These are phyloP conservation scores for Alectoris magna DNA, from an alignment of 2,797 vertebrate species.

Conservation along the genomic window DNA sequence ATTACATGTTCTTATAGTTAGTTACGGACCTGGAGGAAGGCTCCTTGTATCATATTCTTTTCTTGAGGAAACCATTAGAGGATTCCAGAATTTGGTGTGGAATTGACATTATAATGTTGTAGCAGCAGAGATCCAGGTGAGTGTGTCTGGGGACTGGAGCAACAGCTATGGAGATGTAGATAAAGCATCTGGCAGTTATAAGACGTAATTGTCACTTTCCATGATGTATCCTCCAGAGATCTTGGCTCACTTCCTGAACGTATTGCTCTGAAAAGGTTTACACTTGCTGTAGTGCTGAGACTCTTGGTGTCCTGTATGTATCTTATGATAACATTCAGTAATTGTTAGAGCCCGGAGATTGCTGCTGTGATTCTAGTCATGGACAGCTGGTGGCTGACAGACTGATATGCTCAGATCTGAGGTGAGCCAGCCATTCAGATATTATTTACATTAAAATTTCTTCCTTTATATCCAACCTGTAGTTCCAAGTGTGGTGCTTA, in stretches of 20 bases:
- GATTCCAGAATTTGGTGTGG: neutral
- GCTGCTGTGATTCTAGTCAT: neutral
- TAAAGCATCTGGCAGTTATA: neutral
- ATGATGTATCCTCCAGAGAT: neutral
- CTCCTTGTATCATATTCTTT: neutral
- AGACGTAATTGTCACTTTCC: neutral
- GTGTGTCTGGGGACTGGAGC: neutral
- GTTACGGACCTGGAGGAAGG: neutral
- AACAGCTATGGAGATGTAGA: neutral
- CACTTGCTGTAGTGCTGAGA: neutral
- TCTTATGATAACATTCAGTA: neutral
- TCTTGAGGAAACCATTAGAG: neutral
- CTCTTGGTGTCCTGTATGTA: rapidly evolving
- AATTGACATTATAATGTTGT: neutral
- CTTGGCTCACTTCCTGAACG: neutral
- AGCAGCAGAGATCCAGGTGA: neutral
- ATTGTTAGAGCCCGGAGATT: neutral
- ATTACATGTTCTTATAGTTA: neutral
- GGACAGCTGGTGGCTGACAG: neutral
- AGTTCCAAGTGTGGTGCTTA: neutral
- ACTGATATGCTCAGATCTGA: neutral
- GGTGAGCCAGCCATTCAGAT: neutral
- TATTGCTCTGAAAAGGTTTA: neutral
- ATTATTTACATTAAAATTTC: neutral
- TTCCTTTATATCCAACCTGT: neutral